Conservation (phyloP, 2,888 invertebrate species). For the Eupithecia centaureata region DNA sequence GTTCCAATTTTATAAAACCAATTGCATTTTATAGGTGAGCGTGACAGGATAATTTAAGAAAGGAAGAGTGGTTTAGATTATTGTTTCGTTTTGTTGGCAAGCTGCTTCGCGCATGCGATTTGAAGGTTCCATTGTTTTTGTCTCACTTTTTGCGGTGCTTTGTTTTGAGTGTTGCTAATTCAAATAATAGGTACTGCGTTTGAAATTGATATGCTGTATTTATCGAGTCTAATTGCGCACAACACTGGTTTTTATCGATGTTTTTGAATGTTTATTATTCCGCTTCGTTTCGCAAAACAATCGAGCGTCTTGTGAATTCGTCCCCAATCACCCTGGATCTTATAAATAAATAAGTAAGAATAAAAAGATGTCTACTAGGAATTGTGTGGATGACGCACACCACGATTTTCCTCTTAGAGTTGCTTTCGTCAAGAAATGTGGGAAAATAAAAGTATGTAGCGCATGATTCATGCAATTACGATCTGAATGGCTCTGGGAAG, state of each 20-base stretch:
- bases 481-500: slow-evolving; percentile 24
- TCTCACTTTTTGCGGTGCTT: slow-evolving; percentile 62
- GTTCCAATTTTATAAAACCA: slow-evolving; percentile 77
- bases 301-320: slow-evolving; percentile 13
- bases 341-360: slow-evolving; percentile 33
- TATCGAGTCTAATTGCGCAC: slow-evolving; percentile 69
- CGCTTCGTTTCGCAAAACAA: background rate
- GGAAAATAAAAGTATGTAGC: slow-evolving; percentile 39
- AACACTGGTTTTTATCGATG: slow-evolving; percentile 53
- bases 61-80: slow-evolving; percentile 66
- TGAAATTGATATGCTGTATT: slow-evolving; percentile 64
- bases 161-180: slow-evolving; percentile 64
- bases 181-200: slow-evolving; percentile 60
- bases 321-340: slow-evolving; percentile 24
- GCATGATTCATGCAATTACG: slow-evolving; percentile 41
- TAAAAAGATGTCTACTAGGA: slow-evolving; percentile 40
- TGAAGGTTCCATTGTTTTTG: slow-evolving; percentile 62
- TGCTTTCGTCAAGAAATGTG: slow-evolving; percentile 42
- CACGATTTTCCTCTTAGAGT: slow-evolving; percentile 43
- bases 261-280: background rate
- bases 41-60: slow-evolving; percentile 83
- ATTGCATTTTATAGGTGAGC: slow-evolving; percentile 83
- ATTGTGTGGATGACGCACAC: slow-evolving; percentile 38
- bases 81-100: slow-evolving; percentile 54
- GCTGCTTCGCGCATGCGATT: slow-evolving; percentile 61